Base-by-base conservation (phyloP, 2,113 vertebrate species). In the Xyrauchen texanus region DNA sequence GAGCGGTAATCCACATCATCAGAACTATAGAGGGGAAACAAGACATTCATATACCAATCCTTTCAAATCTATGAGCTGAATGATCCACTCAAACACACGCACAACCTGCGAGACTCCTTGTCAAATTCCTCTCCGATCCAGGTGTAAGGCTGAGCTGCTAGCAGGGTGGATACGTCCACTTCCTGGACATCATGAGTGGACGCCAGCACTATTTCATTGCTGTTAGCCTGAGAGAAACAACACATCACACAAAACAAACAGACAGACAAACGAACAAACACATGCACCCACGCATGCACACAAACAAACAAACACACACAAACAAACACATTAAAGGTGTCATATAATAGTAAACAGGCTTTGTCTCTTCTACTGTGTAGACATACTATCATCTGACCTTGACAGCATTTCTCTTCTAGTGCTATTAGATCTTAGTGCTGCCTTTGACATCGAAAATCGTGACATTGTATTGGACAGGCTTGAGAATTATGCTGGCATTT, bases 101-200 rank as follows among this genome's bases (percentile, higher is more conserved):
- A 53, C 86, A 64, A 99, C 98, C 98, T 98, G 93, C 95, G 97
- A 8, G 97, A 98, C 85, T 99, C 98, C 86, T 94, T 93, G 90
- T 99, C 98, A 80, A 92, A 97, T 78, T 99, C 97, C 65, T 99
- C 97, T 66, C 97, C 98, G 68, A 99, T 99, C 97, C 98, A 99
- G 81, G 97, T 96, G 84, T 92, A 99, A 0, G 97, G 92, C 79
- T 98, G 97, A 68, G 96, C 95, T 21, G 96, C 94, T 82, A 99
- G 90, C 0, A 99, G 91, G 74, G 91, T 94, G 12, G 98, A 94
- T 75, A 99, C 94, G 64, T 99, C 97, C 10, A 99, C 96, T 86
- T 99, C 97, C 89, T 98, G 97, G 79, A 99, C 97, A 71, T 99
- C 97, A 67, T 99, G 98, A 52, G 97, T 98, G 77, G 98, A 99